Conservation (phyloP, 2,888 invertebrate species). For the Dichetophora obliterata region DNA sequence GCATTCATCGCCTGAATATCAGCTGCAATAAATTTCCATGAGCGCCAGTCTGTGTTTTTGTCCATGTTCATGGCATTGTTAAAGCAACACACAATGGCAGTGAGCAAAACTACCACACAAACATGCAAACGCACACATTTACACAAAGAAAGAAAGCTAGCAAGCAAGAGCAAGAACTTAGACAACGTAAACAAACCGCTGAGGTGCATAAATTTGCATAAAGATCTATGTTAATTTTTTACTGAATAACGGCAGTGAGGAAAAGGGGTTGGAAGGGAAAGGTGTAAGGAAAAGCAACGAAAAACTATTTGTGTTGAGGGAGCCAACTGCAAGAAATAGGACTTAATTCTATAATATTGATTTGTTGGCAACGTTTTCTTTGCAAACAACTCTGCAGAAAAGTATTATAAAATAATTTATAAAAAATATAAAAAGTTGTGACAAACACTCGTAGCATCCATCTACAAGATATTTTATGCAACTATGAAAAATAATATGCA, state of each 20-base stretch:
- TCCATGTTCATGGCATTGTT: not conserved
- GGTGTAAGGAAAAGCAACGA: not conserved
- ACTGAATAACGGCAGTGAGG: not conserved
- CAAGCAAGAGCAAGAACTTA: not conserved
- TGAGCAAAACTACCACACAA: not conserved
- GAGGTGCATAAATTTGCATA: conserved; percentile 34
- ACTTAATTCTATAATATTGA: not conserved
- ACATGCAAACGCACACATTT: not conserved
- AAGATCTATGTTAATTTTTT: conserved; percentile 10
- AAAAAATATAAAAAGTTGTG: too few relatives aligned
- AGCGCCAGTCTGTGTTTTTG: conserved; percentile 1
- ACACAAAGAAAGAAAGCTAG: not conserved
- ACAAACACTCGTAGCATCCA: too few relatives aligned
- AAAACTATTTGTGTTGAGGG: not conserved
- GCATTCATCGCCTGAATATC: conserved; percentile 24
- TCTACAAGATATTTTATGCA: too few relatives aligned
- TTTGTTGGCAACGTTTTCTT: not conserved
- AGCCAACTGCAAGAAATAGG: not conserved
- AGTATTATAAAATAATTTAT: too few relatives aligned
- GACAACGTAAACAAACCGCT: conserved; percentile 29
- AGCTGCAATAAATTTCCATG: conserved; percentile 35
- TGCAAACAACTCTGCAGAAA: not conserved
- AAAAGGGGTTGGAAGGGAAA: not conserved
- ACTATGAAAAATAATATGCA: too few relatives aligned
- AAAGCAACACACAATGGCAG: not conserved